A percentile compares a stretch with the other conserved stretches of the same genome.
Evolutionary conservation across 2,888 invertebrate genomes (phyloP).

Genomic region (Acronicta aceris): DNA sequence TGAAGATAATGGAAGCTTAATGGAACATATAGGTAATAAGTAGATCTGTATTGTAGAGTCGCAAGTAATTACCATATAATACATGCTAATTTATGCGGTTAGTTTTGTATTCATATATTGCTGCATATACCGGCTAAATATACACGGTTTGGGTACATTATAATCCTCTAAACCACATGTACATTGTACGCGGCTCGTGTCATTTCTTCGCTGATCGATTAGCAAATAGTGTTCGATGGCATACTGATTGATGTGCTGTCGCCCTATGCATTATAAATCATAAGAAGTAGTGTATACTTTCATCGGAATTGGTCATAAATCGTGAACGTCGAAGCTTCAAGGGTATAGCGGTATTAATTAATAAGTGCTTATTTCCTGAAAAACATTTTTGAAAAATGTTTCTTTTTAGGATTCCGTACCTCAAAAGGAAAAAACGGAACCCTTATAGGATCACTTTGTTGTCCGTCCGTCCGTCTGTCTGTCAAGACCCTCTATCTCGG

Average conservation of each 20-base stretch:
- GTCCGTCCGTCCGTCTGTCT: too few species aligned
- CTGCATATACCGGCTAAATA: constrained; percentile 6
- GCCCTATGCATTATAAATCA: constrained; percentile 38
- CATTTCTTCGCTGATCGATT: constrained; percentile 42
- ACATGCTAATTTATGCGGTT: constrained; percentile 16
- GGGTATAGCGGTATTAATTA: not conserved
- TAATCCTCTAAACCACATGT: constrained; percentile 24
- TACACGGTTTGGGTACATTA: constrained; percentile 3
- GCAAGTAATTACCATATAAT: constrained; percentile 7
- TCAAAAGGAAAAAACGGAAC: too few species aligned
- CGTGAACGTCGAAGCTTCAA: constrained; percentile 14
- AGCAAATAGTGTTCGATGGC: constrained; percentile 47
- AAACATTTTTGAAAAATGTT: too few species aligned
- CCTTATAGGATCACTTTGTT: too few species aligned
- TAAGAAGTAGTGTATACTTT: constrained; percentile 27
- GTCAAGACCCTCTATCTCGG: too few species aligned
- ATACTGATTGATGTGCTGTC: constrained; percentile 48
- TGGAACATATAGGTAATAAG: not conserved
- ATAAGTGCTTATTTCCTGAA: not conserved
- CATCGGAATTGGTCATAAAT: constrained; percentile 17
- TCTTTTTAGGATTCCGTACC: too few species aligned
- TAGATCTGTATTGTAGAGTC: not conserved
- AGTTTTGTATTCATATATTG: constrained; percentile 22
- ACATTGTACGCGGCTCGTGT: constrained; percentile 18
- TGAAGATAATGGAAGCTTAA: too few species aligned